Base-by-base conservation (phyloP, 2,888 invertebrate species). In the Syrphus vitripennis region DNA sequence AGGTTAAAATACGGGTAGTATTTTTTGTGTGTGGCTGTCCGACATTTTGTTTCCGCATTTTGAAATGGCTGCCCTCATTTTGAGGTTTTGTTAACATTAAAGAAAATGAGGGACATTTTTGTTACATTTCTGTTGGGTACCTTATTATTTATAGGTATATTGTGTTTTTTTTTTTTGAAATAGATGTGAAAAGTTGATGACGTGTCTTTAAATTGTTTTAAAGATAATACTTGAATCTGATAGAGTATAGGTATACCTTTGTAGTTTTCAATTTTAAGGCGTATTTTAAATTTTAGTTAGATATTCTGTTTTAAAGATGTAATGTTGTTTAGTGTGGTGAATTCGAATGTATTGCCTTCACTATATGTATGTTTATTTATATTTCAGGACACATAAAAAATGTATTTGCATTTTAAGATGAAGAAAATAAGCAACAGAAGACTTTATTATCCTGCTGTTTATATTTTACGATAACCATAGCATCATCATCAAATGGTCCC, bases 401-500 rank as follows among this genome's bases (percentile, higher is more conserved):
- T 16, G 24, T 24, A 0, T 50, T 50, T n/a, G 14, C 6, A 5
- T 26, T 24, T 21, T 4, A 9, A 21, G 12, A 12, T 12, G 48
- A 21, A 48, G 48, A 21, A 50, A 24, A 50, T 50, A 24, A 50
- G 14, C 14, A 48, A 24, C 12, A 19, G 37, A 21, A 4, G 24
- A 61, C 61, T 31, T 0, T 24, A 40, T 26, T 10, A 40, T n/a
- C n/a, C 5, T 14, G 42, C n/a, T 26, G 1, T 26, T 50, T 24
- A 29, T 16, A 40, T 40, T 29, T 42, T 74, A 26, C 42, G 26
- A 59, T 72, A 61, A 72, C 65, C 59, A 69, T 83, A 40, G 69
- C 59, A 29, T 42, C 16, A 80, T 74, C 9, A 63, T 78, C 19
- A 57, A 74, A 80, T 80, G 70, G n/a, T n/a, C n/a, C 59, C 69